Base-by-base conservation (phyloP, 2,113 vertebrate species). In the Amazona guildingii region DNA sequence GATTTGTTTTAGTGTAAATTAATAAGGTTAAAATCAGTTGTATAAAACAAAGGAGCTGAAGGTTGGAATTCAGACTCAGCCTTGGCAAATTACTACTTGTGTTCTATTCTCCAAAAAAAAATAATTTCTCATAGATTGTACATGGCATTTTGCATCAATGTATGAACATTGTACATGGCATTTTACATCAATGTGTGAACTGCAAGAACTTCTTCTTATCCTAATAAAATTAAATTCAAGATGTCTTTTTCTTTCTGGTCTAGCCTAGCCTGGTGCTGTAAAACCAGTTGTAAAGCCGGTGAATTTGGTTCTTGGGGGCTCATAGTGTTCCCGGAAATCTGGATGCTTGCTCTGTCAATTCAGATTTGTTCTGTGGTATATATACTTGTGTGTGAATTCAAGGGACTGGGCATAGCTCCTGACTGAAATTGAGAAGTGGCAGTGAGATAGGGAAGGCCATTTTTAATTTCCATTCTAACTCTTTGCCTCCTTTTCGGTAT, bases 311-410 rank as follows among this genome's bases (percentile, higher is more conserved):
- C 37, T 5, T 55, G 31, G 7, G 17, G 10, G 2, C 33, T 76
- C 48, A 49, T 27, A 64, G 0, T 0, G 0, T 15, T 77, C 33
- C 23, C 29, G 62, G 20, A 35, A 20, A 7, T 5, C 21, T 19
- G 39, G 52, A 12, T 49, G 9, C 8, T 64, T 69, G 44, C 13
- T 62, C 43, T 25, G 17, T 29, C 16, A 7, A 33, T 83, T 83
- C n/a, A 3, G 9, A 6, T 41, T 13, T 57, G 10, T n/a, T 68
- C 48, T 83, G 20, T 55, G 55, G 5, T 31, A 10, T 9, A 19
- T 21, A 10, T 54, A 35, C n/a, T 24, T 59, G 57, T 72, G 78
- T 18, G 37, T 29, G 17, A 59, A 51, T 46, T 59, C 7, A 41
- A 78, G n/a, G 37, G 31, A 2, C 7, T 59, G n/a, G 31, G 23